Base-by-base conservation (phyloP, 2,113 vertebrate species). In the Podarcis muralis region DNA sequence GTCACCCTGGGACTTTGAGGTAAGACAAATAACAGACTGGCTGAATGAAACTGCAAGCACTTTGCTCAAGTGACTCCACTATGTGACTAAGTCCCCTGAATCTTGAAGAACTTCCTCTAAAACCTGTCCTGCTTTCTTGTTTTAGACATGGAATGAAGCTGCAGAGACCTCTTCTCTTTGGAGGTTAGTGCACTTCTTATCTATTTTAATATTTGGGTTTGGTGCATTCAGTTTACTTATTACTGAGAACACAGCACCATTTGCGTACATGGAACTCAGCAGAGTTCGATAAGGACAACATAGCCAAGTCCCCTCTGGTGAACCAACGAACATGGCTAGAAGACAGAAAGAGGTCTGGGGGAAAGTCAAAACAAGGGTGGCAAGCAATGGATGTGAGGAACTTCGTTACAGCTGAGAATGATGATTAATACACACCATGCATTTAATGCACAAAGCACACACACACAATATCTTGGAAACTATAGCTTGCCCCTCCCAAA, bases 71-170 rank as follows among this genome's bases (percentile, higher is more conserved):
- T 2, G 9, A 37, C 48, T 0, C 9, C 48, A 5, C 43, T 43
- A 9, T 23, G 9, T 43, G 35, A 32, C 30, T 72, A 18, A 22
- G 13, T 71, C n/a, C 48, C 16, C 7, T 68, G 77, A 59, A 23
- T 25, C 62, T 59, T 48, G 40, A 83, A 57, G 18, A 9, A 0
- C 59, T 53, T 11, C 30, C 92, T 90, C 77, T 75, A 82, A 89
- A 89, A 71, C 2, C 0, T 1, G 3, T 35, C 0, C 0, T 2
- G 12, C 13, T 84, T 69, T 85, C 27, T 22, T 74, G 7, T 35
- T 27, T 77, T 37, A 84, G 40, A 8, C 88, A 35, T 86, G 89
- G 85, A 94, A 80, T 27, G 89, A 85, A 25, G 57, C 77, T 88
- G 87, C 30, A 0, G 30, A 84, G 35, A 92, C 32, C 5, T 57